phyloP scores from a whole-genome alignment of 92 coral and sea anemone genomes.

The Bergia puertoricense region DNA sequence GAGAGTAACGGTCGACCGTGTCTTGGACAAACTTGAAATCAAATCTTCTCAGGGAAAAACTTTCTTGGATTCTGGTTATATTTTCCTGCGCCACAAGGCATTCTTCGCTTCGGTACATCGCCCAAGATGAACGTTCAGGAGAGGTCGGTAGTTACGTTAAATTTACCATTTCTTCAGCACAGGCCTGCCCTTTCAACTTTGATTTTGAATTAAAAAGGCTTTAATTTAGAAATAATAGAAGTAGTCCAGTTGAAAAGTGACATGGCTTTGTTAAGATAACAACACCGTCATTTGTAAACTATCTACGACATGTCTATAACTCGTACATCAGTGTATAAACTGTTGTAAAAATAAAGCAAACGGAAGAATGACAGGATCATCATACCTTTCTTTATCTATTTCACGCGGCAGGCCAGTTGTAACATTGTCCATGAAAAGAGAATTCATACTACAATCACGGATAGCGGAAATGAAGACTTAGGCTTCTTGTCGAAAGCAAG shows the following conservation, averaged over 20 bases:
- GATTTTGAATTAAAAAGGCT: too few relatives aligned
- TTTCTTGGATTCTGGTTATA: not conserved
- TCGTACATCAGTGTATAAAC: not conserved
- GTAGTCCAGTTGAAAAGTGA: not conserved
- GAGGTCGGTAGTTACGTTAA: too few relatives aligned
- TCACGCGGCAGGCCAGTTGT: too few relatives aligned
- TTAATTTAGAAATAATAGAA: not conserved
- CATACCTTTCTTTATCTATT: not conserved
- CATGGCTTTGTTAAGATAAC: not conserved
- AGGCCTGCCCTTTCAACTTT: too few relatives aligned
- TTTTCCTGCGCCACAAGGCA: too few relatives aligned
- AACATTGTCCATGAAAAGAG: too few relatives aligned
- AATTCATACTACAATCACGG: not conserved
- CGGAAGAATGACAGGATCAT: not conserved
- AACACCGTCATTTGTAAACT: not conserved
- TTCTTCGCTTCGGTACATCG: too few relatives aligned
- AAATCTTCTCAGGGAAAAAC: not conserved
- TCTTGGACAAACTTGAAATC: not conserved
- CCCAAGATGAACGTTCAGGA: too few relatives aligned
- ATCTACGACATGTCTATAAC: not conserved
- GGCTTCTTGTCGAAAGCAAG: not conserved
- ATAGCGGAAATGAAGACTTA: not conserved
- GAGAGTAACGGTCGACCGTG: not conserved
- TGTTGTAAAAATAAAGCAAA: not conserved
- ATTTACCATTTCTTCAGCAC: too few relatives aligned